These are phyloP conservation scores for Neodontobutis hainanensis DNA, from an alignment of 2,113 vertebrate genomes.

Conservation along the genomic window DNA sequence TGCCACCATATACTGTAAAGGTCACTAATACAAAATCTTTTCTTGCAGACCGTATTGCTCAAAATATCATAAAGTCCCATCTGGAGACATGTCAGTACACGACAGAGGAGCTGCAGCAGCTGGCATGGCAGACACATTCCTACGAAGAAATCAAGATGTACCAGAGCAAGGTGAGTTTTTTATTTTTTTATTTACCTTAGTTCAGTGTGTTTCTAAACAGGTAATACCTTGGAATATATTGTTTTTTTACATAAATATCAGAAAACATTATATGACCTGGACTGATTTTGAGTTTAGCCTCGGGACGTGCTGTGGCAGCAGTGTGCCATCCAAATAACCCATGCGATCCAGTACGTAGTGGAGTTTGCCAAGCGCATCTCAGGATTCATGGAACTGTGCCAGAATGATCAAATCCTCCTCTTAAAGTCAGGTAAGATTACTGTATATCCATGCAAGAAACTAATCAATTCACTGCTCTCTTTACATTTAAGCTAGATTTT, in stretches of 20 bases:
- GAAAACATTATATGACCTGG: not conserved
- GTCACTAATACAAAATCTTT: not conserved
- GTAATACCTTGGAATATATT: not conserved
- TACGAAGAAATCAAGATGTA: slow-evolving; percentile 98
- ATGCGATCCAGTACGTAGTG: slow-evolving; percentile 98
- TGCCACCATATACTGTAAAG: too few relatives aligned
- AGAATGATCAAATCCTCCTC: slow-evolving; percentile 98
- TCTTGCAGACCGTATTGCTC: slow-evolving; percentile 92
- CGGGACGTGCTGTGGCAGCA: slow-evolving; percentile 98
- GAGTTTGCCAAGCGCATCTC: slow-evolving; percentile 99
- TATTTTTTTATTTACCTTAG: not conserved
- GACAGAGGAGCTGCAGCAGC: slow-evolving; percentile 94
- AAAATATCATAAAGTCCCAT: slow-evolving; percentile 99
- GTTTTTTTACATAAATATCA: slow-evolving; percentile 2
- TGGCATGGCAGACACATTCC: slow-evolving; percentile 97
- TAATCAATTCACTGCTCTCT: too few relatives aligned
- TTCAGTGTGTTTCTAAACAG: not conserved
- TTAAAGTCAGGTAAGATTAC: slow-evolving; percentile 93
- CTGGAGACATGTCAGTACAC: slow-evolving; percentile 99
- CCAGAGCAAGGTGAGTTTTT: slow-evolving; percentile 94
- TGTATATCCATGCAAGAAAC: not conserved
- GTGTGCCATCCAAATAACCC: slow-evolving; percentile 98
- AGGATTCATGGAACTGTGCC: slow-evolving; percentile 99
- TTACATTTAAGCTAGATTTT: too few relatives aligned
- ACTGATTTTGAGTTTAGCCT: slow-evolving; percentile 77